Conservation (phyloP, 1,140 invertebrate species). For the Drosophila mayri region DNA sequence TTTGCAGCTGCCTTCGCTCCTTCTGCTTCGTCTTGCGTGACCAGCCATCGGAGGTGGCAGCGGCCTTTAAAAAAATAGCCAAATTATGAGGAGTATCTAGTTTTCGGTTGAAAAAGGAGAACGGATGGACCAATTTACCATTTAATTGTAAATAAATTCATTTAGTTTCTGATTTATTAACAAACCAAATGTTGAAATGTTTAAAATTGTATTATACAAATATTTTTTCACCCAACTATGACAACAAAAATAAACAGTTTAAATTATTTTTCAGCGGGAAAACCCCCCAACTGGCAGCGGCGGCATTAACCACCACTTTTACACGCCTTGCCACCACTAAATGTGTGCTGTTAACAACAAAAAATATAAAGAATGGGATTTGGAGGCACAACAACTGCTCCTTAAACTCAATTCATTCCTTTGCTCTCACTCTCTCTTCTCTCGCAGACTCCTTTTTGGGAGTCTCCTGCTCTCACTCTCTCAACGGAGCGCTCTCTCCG, state of each 20-base stretch:
- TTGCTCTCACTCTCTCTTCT: slow-evolving; percentile 26
- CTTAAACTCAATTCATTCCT: slow-evolving; percentile 55
- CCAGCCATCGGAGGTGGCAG: slow-evolving; percentile 38
- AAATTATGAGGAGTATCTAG: background rate
- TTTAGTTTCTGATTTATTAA: background rate
- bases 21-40: slow-evolving; percentile 74
- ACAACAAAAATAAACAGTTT: background rate
- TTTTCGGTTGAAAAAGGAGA: background rate
- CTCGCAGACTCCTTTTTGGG: slow-evolving; percentile 65
- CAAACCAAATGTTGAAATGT: background rate
- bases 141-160: no score
- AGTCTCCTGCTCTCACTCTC: slow-evolving; percentile 20
- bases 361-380: slow-evolving; percentile 35
- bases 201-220: rapidly evolving
- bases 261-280: background rate
- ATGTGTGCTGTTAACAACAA: slow-evolving; percentile 61
- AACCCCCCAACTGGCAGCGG: background rate
- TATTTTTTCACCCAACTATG: background rate
- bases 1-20: slow-evolving; percentile 77
- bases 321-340: slow-evolving; percentile 71
- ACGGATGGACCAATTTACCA: background rate
- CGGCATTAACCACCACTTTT: slow-evolving; percentile 53
- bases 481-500: background rate
- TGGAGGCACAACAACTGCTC: slow-evolving; percentile 46
- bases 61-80: background rate